Conservation (phyloP, 2,888 invertebrate species). For the Rhogogaster chlorosoma region DNA sequence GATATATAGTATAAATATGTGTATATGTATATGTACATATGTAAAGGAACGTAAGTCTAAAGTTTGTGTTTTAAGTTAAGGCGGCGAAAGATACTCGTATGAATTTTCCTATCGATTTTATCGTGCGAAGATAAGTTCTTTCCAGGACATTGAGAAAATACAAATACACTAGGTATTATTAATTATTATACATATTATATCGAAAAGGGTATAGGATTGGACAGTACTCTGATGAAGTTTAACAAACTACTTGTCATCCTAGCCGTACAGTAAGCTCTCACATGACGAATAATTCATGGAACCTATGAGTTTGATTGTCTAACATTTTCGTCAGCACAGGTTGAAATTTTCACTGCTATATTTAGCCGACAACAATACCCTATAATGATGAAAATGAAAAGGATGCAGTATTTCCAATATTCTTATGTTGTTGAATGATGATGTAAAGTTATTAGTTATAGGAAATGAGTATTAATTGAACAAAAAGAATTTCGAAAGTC, state of each 20-base stretch:
- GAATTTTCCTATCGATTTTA: background rate
- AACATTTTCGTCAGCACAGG: background rate
- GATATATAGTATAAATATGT: slow-evolving; percentile 1
- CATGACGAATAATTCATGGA: background rate
- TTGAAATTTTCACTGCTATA: background rate
- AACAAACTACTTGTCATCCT: background rate
- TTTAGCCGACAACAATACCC: background rate
- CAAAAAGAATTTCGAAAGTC: background rate
- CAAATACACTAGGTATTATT: slow-evolving; percentile 14
- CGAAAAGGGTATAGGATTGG: background rate
- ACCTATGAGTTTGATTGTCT: background rate
- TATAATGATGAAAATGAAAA: background rate
- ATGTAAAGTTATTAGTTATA: background rate
- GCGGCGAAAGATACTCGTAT: background rate
- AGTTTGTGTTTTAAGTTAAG: background rate
- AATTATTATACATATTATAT: slow-evolving; percentile 14
- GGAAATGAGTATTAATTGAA: background rate
- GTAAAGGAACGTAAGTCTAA: background rate
- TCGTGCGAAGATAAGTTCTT: background rate
- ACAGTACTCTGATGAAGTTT: background rate
- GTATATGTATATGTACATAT: background rate
- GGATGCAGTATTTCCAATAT: background rate
- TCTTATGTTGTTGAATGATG: background rate
- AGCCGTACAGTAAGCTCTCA: background rate
- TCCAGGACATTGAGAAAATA: background rate